Evolutionary conservation across 2,888 invertebrate species (phyloP), one percentile per base, ranked within the genome.

Genomic region (Eristalinus sepulchralis): DNA sequence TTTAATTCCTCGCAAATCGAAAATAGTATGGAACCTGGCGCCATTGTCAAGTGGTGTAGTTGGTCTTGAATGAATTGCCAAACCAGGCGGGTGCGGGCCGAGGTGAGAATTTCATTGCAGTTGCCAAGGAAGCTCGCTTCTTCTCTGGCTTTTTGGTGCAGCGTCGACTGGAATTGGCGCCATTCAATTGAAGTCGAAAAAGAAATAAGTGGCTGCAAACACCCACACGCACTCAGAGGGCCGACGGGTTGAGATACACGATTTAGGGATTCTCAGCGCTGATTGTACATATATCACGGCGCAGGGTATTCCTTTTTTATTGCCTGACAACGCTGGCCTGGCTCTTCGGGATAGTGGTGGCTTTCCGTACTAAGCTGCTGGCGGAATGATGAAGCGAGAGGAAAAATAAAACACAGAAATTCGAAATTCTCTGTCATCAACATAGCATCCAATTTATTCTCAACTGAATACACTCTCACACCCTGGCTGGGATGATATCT

Each of bases 371-470:
- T 27, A 84, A 71, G 79, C 68, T 79, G 79, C 68, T 79, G 53
- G 60, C 57, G 64, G 47, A 5, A 8, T 34, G 34, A 34, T 34
- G 34, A 34, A 39, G 13, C n/a, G 17, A 17, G 17, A 47, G 17
- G n/a, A 47, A 47, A 47, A 47, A 47, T 47, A 47, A 47, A 17
- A 47, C 47, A 47, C 47, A 75, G 80, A 80, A 80, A 66, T 60
- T 80, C 75, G 53, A 76, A 76, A 81, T 57, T 71, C 62, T 72
- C 84, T 84, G 81, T 81, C 84, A 84, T 84, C 81, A 81, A 81
- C 84, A 76, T 67, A 67, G 76, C 80, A 76, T 84, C 81, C 81
- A 80, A 84, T 84, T 81, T 76, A 76, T 84, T 81, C 76, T 81
- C 70, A 39, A 62, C 34, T 76, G 76, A 81, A 34, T 63, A 33